phyloP scores from a whole-genome alignment of 2,797 vertebrate genomes.

The Lepilemur septentrionalis region DNA sequence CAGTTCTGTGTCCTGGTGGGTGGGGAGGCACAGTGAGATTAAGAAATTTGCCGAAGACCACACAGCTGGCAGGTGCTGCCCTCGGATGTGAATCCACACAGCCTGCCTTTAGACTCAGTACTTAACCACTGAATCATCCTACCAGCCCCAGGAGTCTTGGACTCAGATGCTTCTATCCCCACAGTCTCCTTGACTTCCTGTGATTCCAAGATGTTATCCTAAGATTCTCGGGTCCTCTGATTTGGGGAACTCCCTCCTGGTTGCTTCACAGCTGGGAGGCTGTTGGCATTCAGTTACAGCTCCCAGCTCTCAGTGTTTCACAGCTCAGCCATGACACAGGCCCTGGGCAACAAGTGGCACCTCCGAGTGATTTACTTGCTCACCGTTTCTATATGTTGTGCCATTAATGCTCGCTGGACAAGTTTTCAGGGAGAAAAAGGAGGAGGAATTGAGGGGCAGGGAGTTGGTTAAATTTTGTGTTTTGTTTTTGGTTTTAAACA shows the following conservation, averaged over 20 bases:
- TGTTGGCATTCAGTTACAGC: conserved; percentile 57
- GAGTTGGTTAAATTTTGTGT: neutral
- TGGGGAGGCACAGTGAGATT: too few species aligned
- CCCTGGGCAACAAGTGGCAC: conserved; percentile 60
- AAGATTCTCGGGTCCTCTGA: neutral
- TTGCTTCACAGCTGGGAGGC: conserved; percentile 26
- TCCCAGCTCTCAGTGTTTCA: conserved; percentile 45
- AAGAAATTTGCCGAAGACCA: too few species aligned
- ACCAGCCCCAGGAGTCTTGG: neutral
- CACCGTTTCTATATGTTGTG: conserved; percentile 62
- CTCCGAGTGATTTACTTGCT: conserved; percentile 54
- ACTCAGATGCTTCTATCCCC: neutral
- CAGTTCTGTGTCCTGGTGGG: too few species aligned
- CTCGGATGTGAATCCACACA: too few species aligned
- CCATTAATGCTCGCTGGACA: neutral
- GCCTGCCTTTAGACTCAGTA: neutral
- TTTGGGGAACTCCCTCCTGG: neutral
- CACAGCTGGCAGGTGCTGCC: too few species aligned
- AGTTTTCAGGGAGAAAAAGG: conserved; percentile 36
- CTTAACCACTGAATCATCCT: neutral
- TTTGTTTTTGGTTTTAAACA: neutral
- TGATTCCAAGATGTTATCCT: neutral
- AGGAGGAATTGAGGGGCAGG: neutral
- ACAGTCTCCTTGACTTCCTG: neutral
- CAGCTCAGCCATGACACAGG: conserved; percentile 55